A percentile compares a stretch with the other conserved stretches of the same genome.
These are phyloP conservation scores for Triplophysa siluroides DNA, from an alignment of 2,113 vertebrate genomes.

Conservation along the genomic window DNA sequence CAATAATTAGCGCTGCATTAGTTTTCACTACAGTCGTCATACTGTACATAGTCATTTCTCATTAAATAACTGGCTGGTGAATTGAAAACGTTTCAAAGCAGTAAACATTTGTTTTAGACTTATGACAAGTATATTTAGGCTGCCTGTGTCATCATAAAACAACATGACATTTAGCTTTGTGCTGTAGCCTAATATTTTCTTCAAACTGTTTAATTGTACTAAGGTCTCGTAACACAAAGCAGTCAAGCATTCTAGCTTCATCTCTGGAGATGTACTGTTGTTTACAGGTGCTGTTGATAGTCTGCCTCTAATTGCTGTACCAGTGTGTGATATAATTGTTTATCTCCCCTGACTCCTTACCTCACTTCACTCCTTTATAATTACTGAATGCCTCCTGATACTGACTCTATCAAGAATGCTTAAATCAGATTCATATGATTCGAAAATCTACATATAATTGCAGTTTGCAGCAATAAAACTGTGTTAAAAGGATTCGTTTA, in stretches of 20 bases:
- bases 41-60: too few species aligned
- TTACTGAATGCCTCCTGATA: background rate
- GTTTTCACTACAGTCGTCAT: too few species aligned
- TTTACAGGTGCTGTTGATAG: slow-evolving; percentile 32
- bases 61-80: too few species aligned
- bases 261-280: slow-evolving; percentile 15
- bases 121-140: background rate
- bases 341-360: slow-evolving; percentile 37
- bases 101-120: background rate
- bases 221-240: background rate
- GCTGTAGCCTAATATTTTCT: too few species aligned
- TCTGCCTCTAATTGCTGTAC: slow-evolving; percentile 42
- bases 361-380: background rate
- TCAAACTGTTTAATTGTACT: too few species aligned
- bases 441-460: too few species aligned
- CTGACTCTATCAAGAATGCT: background rate
- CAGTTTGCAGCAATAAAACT: too few species aligned
- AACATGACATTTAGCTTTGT: too few species aligned
- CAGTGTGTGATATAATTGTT: slow-evolving; percentile 57
- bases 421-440: background rate
- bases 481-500: too few species aligned
- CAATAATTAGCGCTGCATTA: too few species aligned
- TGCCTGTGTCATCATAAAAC: too few species aligned
- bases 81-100: background rate
- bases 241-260: background rate